phyloP scores from a whole-genome alignment of 2,113 vertebrate genomes.

The Cervus canadensis region DNA sequence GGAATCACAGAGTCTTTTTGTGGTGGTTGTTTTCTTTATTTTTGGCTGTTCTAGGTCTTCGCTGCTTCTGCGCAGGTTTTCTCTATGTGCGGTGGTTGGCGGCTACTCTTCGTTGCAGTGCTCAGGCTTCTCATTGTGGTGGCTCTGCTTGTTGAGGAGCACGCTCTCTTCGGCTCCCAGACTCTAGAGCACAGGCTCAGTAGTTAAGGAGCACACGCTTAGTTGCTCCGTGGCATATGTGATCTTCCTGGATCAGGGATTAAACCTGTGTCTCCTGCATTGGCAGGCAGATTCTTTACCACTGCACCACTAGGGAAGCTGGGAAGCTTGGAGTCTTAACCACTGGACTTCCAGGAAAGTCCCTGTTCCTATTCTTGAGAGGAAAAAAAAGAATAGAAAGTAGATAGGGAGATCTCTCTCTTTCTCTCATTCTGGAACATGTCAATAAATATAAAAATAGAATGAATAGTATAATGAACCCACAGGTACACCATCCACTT shows the following conservation, averaged over 20 bases:
- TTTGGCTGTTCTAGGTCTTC: not conserved
- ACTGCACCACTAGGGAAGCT: not conserved
- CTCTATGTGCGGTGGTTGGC: not conserved
- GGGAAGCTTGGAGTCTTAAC: not conserved
- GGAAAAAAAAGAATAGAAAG: not conserved
- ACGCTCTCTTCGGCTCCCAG: not conserved
- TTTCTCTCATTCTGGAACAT: not conserved
- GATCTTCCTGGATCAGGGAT: not conserved
- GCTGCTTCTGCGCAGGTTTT: not conserved
- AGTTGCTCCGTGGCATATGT: not conserved
- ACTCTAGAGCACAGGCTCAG: not conserved
- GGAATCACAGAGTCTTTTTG: not conserved
- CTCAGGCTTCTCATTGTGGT: not conserved
- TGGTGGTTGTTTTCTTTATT: not conserved
- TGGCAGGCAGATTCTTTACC: not conserved
- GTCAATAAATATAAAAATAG: not conserved
- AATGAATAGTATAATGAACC: not conserved
- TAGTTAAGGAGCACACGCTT: not conserved
- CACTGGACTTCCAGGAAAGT: not conserved
- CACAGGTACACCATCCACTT: not conserved
- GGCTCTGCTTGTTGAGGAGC: not conserved
- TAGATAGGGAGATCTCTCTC: not conserved
- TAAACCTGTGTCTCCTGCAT: not conserved
- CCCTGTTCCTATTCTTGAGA: not conserved
- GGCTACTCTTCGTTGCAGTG: not conserved